Base-by-base conservation (phyloP, 2,797 vertebrate species). In the Ctenopoma kingsleyae region DNA sequence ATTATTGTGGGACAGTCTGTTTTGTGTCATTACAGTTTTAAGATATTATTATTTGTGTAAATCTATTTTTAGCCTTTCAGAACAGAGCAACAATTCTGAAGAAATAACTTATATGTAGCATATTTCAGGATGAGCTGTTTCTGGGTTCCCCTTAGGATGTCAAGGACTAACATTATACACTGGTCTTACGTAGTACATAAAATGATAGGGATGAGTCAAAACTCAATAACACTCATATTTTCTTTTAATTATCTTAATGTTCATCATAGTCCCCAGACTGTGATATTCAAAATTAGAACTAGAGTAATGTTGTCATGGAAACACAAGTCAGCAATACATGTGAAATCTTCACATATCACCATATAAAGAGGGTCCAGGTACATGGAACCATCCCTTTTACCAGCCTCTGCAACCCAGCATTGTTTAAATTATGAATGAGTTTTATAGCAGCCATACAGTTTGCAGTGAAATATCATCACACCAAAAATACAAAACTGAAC, bases 241-340 rank as follows among this genome's bases (percentile, higher is more conserved):
- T 67, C 22, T 69, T 87, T 74, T 74, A 75, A 81, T 81, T 52
- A 57, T 78, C 49, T 54, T 52, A 16, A 62, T 51, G 67, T 71
- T 75, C 59, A 72, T 77, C 52, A 41, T 13, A 71, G 72, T 75
- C 68, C 46, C 38, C 54, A 57, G 51, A 62, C 77, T 74, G 53
- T 30, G 65, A 71, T 76, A 82, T 59, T 78, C 71, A 71, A 78
- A 86, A 84, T 78, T 81, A 76, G 75, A 84, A 62, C 43, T 6
- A 12, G 69, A 71, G 59, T 55, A 68, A 67, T 5, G 83, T 90
- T 84, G 81, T 77, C 86, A 91, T 86, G 89, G 86, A 84, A 87
- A 91, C 89, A 68, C 72, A 81, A 68, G 77, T 78, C 79, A 80
- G 77, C 68, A 66, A 71, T 67, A 67, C 65, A 74, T 59, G 61